Percentiles rank a stretch among this genome's conserved stretches.
phyloP scores from a whole-genome alignment of 2,113 vertebrate genomes.

The Cephalopterus ornatus region DNA sequence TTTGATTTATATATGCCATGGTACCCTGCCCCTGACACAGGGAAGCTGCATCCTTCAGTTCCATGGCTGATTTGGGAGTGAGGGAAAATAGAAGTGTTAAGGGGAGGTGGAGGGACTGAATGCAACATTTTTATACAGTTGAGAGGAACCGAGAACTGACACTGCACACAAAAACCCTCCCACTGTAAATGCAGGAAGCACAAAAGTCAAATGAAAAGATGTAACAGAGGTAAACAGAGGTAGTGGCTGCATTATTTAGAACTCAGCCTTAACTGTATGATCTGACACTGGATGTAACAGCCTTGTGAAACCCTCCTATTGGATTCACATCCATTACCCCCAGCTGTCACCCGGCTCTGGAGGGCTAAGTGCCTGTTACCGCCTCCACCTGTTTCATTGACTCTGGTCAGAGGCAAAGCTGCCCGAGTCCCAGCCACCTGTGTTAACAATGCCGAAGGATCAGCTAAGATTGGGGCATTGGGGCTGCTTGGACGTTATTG shows the following conservation, averaged over 20 bases:
- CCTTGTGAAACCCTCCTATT: neutral
- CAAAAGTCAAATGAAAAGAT: neutral
- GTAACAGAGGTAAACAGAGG: neutral
- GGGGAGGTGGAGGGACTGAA: neutral
- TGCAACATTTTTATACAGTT: neutral
- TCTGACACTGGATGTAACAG: neutral
- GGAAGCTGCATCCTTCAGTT: neutral
- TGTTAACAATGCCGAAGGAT: neutral
- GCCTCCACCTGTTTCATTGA: accelerated
- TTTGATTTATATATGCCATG: neutral
- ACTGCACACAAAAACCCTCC: neutral
- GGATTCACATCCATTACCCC: neutral
- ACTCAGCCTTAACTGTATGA: neutral
- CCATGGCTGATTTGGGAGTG: neutral
- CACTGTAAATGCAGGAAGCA: neutral
- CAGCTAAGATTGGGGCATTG: neutral
- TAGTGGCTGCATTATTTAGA: neutral
- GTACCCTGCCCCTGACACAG: neutral
- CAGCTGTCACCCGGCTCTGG: neutral
- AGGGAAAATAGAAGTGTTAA: neutral
- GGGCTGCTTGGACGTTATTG: neutral
- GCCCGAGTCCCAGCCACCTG: accelerated
- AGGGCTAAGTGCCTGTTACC: neutral
- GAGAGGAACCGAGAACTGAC: neutral
- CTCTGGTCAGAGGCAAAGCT: neutral